Evolutionary conservation across 2,113 vertebrate species (phyloP), one percentile per base, ranked within the genome.

Genomic region (Cichladusa arquata): DNA sequence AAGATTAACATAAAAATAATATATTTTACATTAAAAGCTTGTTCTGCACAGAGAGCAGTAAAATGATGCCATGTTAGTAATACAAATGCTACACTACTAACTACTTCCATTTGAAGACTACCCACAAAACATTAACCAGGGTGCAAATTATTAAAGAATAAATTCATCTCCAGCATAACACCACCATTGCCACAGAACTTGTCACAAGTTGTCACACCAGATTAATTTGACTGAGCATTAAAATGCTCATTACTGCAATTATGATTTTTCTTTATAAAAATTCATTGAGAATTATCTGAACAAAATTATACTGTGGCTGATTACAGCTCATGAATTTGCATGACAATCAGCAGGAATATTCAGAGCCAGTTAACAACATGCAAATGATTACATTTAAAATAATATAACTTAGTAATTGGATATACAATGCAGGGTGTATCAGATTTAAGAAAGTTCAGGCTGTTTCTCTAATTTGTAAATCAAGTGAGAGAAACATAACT

Each of bases 321-420:
- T 96, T 97, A 79, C 8, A 92, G 29, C 26, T 95, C 70, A 93
- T 96, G 64, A 95, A 95, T 96, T 97, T 96, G 67, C 66, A 94
- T 96, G 89, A 78, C 87, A 82, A 91, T 87, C 92, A 96, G 60
- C 38, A 90, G 69, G 86, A 93, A 86, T 97, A 91, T 42, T 86
- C 65, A 61, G 51, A 69, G 40, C 11, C 64, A 95, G 76, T 29
- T 94, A 96, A 94, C 38, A 94, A 90, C 69, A 92, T 69, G 73
- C 67, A 53, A 85, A 29, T 86, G 77, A 93, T 95, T 86, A 85
- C 72, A 90, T 0, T 81, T 36, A 95, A 66, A 57, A 96, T 86
- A 93, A 77, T 61, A 96, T 93, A 92, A 77, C 14, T 81, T 64
- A 83, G 23, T 88, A 93, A 94, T 33, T 92, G 26, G 17, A 15